Conservation (phyloP, 2,888 invertebrate species). For the Eretmocerus hayati region DNA sequence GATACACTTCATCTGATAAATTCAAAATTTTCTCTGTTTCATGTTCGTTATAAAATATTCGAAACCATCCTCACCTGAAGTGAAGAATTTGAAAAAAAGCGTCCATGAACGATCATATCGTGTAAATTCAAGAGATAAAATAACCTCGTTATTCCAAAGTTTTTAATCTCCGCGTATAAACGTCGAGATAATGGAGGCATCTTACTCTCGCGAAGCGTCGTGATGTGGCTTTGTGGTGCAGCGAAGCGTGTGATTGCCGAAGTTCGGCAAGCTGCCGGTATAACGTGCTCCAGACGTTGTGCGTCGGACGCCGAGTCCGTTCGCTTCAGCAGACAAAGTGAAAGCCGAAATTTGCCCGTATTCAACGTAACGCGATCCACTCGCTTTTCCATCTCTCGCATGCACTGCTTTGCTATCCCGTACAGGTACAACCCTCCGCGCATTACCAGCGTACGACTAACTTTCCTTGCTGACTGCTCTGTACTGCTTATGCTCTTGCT, state of each 20-base stretch:
- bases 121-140: too few species aligned
- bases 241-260: slow-evolving; percentile 44
- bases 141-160: slow-evolving; percentile 21
- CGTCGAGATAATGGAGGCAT: slow-evolving; percentile 29
- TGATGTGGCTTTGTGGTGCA: slow-evolving; percentile 40
- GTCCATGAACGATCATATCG: too few species aligned
- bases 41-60: too few species aligned
- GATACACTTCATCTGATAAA: too few species aligned
- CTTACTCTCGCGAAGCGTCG: slow-evolving; percentile 26
- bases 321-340: slow-evolving; percentile 33
- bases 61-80: too few species aligned
- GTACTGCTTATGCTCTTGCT: too few species aligned
- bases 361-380: slow-evolving; percentile 17
- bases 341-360: slow-evolving; percentile 26
- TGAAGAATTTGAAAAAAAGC: too few species aligned
- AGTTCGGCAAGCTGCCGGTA: slow-evolving; percentile 36
- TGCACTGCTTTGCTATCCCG: background rate
- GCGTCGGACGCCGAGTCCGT: slow-evolving; percentile 27
- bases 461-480: too few species aligned
- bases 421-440: background rate
- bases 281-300: slow-evolving; percentile 36
- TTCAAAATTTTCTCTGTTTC: too few species aligned
- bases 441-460: background rate
- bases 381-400: background rate
- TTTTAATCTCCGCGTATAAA: slow-evolving; percentile 25